Evolutionary conservation across 2,113 vertebrate species (phyloP).

Genomic region (Chunga burmeisteri): DNA sequence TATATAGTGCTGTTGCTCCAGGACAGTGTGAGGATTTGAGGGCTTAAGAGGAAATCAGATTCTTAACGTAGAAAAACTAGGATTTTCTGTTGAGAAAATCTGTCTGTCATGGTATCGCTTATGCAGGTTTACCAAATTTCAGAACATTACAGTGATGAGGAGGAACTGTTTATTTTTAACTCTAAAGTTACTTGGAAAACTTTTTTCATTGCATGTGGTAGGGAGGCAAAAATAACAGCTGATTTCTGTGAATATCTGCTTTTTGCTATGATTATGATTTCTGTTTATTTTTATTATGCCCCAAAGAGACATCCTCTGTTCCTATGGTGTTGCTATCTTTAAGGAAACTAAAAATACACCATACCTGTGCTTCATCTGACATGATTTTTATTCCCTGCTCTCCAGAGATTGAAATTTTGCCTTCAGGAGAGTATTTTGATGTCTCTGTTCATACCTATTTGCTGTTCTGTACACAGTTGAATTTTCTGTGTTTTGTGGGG

Average conservation of each 20-base stretch:
- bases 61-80: background rate
- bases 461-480: background rate
- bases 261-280: background rate
- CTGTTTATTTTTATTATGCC: background rate
- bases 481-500: background rate
- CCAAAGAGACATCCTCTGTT: background rate
- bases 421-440: background rate
- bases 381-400: background rate
- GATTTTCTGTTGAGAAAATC: background rate
- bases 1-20: background rate
- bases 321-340: background rate
- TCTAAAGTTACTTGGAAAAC: background rate
- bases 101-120: background rate
- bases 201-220: background rate
- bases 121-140: background rate
- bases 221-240: background rate
- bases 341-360: background rate
- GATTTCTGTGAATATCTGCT: background rate
- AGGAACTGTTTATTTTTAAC: background rate
- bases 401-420: background rate
- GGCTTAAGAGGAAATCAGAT: background rate
- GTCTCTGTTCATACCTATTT: background rate
- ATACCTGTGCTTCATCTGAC: background rate
- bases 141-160: background rate
- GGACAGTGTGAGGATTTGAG: background rate